Conservation (phyloP, 2,888 invertebrate genomes). For the Lycia hirtaria region DNA sequence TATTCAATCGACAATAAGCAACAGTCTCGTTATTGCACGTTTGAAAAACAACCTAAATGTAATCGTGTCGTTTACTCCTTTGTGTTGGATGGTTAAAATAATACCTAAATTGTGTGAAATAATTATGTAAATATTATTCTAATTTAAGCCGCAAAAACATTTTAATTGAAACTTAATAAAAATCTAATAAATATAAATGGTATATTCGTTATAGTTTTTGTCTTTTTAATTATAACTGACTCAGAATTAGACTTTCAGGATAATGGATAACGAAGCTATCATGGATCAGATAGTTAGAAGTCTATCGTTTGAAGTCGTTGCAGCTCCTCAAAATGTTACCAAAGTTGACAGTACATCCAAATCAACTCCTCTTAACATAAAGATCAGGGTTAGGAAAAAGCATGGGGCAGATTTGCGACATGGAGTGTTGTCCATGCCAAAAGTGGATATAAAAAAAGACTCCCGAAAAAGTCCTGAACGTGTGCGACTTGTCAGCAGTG, state of each 20-base stretch:
- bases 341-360: constrained; percentile 45
- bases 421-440: constrained; percentile 56
- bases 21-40: constrained; percentile 24
- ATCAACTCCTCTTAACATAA: constrained; percentile 64
- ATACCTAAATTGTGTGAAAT: constrained; percentile 12
- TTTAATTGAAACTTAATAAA: neutral
- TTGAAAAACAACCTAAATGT: constrained; percentile 47
- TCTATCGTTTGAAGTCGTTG: constrained; percentile 69
- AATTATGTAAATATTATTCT: constrained; percentile 13
- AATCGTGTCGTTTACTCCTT: constrained; percentile 77
- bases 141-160: neutral
- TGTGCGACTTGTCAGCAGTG: constrained; percentile 64
- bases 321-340: constrained; percentile 54
- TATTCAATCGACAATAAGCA: constrained; percentile 25
- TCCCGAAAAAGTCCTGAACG: constrained; percentile 46
- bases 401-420: constrained; percentile 46
- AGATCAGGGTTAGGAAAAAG: constrained; percentile 68
- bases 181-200: neutral
- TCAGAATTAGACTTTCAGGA: constrained; percentile 37
- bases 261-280: constrained; percentile 52
- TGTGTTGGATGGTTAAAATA: constrained; percentile 63
- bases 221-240: neutral
- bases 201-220: neutral
- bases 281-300: constrained; percentile 58
- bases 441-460: constrained; percentile 30